Conservation (phyloP, 2,888 invertebrate species). For the Drosophila leonis region DNA sequence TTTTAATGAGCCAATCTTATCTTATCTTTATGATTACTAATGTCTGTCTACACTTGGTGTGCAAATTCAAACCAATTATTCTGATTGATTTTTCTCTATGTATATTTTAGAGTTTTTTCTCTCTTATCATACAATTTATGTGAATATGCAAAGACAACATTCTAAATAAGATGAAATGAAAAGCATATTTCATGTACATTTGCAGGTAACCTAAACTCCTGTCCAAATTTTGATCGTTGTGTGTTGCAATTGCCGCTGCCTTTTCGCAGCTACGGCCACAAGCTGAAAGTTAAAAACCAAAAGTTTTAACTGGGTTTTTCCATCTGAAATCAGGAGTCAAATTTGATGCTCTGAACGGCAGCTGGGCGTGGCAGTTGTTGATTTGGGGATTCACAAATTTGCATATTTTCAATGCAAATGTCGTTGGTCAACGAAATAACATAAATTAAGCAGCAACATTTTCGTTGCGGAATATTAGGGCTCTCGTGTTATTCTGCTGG, state of each 20-base stretch:
- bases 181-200: background rate
- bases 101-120: no score
- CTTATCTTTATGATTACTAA: no score
- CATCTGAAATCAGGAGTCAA: constrained; percentile 16
- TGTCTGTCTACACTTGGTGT: no score
- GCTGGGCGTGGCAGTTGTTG: constrained; percentile 15
- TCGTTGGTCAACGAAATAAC: constrained; percentile 17
- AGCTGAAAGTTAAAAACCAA: constrained; percentile 12
- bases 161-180: background rate
- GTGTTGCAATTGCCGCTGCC: background rate
- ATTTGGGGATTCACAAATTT: constrained; percentile 41
- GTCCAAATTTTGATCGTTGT: background rate
- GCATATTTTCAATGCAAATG: constrained; percentile 42
- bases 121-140: background rate
- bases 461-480: constrained; percentile 7
- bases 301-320: constrained; percentile 11
- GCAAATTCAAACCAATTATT: no score
- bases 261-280: constrained; percentile 16
- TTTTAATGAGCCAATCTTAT: no score
- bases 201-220: background rate
- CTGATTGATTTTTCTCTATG: no score
- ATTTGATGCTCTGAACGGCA: constrained; percentile 11
- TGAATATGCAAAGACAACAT: background rate
- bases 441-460: constrained; percentile 42
- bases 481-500: constrained; percentile 5